Percentiles rank a stretch among this genome's conserved stretches.
Evolutionary conservation across 2,113 vertebrate species (phyloP).

Genomic region (Cervus canadensis): DNA sequence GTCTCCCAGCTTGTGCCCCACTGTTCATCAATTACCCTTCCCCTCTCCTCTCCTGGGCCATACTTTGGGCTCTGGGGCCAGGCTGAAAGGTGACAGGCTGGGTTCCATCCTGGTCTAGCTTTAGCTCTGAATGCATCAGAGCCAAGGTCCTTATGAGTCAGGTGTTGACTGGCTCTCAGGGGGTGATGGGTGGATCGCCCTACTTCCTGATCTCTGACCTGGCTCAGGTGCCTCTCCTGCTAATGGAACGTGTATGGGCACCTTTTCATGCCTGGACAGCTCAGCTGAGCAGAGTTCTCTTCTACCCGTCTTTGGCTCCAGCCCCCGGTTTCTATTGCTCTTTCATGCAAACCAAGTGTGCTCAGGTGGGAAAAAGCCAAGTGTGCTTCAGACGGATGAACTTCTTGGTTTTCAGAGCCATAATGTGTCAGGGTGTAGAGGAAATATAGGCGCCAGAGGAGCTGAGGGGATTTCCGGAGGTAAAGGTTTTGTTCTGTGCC

Average conservation of each 20-base stretch:
- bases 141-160: background rate
- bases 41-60: background rate
- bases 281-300: background rate
- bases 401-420: background rate
- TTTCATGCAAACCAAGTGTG: background rate
- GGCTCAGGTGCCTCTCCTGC: background rate
- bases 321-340: background rate
- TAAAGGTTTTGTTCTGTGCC: background rate
- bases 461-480: background rate
- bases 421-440: background rate
- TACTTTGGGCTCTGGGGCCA: background rate
- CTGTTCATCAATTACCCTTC: too few relatives aligned
- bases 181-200: rapidly evolving
- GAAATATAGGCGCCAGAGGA: background rate
- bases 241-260: too few relatives aligned
- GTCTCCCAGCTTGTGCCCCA: rapidly evolving
- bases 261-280: rapidly evolving
- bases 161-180: background rate
- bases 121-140: background rate
- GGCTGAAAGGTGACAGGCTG: background rate
- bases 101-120: background rate
- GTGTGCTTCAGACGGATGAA: background rate
- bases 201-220: background rate
- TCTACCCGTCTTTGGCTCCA: background rate
- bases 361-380: background rate